Evolutionary conservation across 2,113 vertebrate genomes (phyloP), one percentile per base, ranked within the genome.

Genomic region (Hymenochirus boettgeri): DNA sequence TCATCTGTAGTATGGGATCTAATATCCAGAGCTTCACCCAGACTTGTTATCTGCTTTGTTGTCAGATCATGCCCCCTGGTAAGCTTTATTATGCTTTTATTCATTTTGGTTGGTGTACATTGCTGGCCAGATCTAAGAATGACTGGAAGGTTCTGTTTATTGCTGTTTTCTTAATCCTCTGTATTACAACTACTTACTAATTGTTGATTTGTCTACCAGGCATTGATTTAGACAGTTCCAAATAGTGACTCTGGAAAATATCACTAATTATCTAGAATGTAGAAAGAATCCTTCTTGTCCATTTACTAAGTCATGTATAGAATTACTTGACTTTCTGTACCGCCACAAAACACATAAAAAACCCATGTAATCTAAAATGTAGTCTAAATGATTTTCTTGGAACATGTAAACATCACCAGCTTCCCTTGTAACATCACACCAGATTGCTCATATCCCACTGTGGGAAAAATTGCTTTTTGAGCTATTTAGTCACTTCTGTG

Each of bases 401-500:
- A 31, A 37, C 5, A 8, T 37, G 46, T 57, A 42, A 50, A 50
- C 18, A 25, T 5, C 26, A 23, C 27, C 24, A 46, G 3, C 15
- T 21, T 12, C 42, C 19, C 39, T 11, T n/a, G 24, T 57, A 66
- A 42, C 29, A 59, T 26, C 35, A 15, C 15, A 17, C 26, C 46
- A 31, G 55, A 59, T 67, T 37, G 48, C 58, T 67, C 19, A 31
- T 57, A 31, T 53, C 64, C 33, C 21, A 52, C 64, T 67, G 64
- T 23, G 64, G 51, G 57, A 51, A 66, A 67, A 67, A 42, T 42
- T 51, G 42, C 27, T 42, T 67, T 67, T 52, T 51, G 46, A 67
- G 55, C 56, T 58, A 58, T 58, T 33, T 17, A 66, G 17, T 29
- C 55, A 58, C 26, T 67, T 67, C 47, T 52, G 29, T 33, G 31